These are phyloP conservation scores for Timema podura DNA, from an alignment of 2,888 invertebrate genomes.

Conservation along the genomic window DNA sequence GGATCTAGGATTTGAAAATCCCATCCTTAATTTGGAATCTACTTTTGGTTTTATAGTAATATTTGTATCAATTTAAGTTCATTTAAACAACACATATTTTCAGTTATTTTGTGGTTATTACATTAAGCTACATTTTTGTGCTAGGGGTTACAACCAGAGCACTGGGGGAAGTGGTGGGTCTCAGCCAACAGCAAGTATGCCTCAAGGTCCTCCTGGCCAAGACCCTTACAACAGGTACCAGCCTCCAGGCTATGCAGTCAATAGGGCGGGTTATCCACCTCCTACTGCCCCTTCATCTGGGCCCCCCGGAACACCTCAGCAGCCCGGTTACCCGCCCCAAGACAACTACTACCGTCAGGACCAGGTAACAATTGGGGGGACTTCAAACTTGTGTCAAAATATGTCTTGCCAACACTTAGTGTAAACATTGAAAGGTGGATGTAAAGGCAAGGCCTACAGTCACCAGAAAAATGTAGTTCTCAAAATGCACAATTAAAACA, in stretches of 20 bases:
- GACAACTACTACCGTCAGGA: conserved; percentile 51
- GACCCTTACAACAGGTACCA: conserved; percentile 46
- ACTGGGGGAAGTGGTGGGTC: conserved; percentile 38
- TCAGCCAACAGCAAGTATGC: conserved; percentile 38
- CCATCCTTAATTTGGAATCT: too few relatives aligned
- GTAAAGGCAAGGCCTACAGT: too few relatives aligned
- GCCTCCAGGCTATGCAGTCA: conserved; percentile 37
- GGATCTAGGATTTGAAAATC: too few relatives aligned
- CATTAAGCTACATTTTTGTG: background rate
- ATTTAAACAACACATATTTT: too few relatives aligned
- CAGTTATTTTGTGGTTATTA: too few relatives aligned
- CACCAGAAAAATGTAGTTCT: too few relatives aligned
- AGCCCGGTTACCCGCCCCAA: conserved; percentile 39
- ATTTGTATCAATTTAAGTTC: background rate
- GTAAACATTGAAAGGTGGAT: too few relatives aligned
- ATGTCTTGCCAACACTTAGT: too few relatives aligned
- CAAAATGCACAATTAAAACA: too few relatives aligned
- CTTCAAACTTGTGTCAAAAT: too few relatives aligned
- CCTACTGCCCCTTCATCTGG: conserved; percentile 62
- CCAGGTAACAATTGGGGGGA: conserved; percentile 49
- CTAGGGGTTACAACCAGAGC: conserved; percentile 42
- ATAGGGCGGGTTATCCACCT: conserved; percentile 36
- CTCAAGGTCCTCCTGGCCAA: conserved; percentile 26
- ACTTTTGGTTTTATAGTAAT: background rate
- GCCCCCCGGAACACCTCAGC: conserved; percentile 41